Conservation (phyloP, 2,888 invertebrate genomes). For the Empis livida region DNA sequence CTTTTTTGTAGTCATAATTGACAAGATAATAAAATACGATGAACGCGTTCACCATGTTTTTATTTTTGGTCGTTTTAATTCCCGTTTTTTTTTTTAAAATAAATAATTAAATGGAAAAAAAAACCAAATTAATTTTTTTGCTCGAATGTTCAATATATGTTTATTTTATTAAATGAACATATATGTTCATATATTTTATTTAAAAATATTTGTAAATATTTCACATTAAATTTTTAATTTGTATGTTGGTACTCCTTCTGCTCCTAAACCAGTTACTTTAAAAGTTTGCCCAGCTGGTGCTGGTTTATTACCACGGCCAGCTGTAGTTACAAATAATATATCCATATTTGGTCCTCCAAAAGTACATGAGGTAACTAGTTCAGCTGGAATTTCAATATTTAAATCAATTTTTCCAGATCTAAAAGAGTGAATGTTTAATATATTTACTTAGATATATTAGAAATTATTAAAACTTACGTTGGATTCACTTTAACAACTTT, state of each 20-base stretch:
- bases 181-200: no score
- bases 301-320: conserved; percentile 29
- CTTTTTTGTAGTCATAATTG: no score
- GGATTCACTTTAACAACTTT: conserved; percentile 38
- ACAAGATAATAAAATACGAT: no score
- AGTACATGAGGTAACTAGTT: conserved; percentile 57
- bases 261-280: conserved; percentile 45
- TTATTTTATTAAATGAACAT: no score
- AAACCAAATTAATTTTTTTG: no score
- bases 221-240: conserved; percentile 12
- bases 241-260: conserved; percentile 37
- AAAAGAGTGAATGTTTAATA: neutral
- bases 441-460: no score
- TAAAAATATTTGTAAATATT: no score
- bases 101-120: no score
- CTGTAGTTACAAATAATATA: conserved; percentile 56
- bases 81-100: no score
- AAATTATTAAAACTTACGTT: conserved; percentile 30
- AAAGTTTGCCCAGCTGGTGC: conserved; percentile 46
- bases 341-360: conserved; percentile 58
- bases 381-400: conserved; percentile 49
- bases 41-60: no score
- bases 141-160: no score
- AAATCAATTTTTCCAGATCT: conserved; percentile 42
- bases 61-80: no score